Evolutionary conservation across 2,888 invertebrate species (phyloP).

Genomic region (Calliopum simillimum): DNA sequence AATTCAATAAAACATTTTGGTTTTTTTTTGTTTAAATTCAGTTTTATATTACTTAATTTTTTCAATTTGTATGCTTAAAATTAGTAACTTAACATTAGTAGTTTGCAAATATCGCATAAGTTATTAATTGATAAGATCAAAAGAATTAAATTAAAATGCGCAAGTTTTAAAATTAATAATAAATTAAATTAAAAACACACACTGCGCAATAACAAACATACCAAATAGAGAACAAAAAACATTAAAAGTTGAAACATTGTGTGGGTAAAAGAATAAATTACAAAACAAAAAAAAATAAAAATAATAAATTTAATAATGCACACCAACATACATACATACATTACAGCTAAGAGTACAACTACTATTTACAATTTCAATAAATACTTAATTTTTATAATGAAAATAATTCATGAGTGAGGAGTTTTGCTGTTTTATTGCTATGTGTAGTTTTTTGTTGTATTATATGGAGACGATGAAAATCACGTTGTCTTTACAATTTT

Average conservation of each 20-base stretch:
- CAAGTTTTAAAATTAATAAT: background rate
- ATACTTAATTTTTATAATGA: conserved; percentile 38
- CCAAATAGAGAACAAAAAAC: conserved; percentile 10
- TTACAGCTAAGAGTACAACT: conserved; percentile 6
- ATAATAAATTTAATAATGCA: conserved; percentile 18
- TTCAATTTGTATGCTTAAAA: conserved; percentile 1
- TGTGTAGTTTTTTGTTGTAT: conserved; percentile 29
- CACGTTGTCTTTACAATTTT: conserved; percentile 31
- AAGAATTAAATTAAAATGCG: conserved; percentile 37
- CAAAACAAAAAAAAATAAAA: conserved; percentile 20
- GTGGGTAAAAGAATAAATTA: conserved; percentile 21
- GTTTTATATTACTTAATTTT: conserved; percentile 8
- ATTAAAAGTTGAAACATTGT: conserved; percentile 15
- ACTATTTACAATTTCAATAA: conserved; percentile 37
- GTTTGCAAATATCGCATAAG: conserved; percentile 65
- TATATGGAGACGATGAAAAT: conserved; percentile 8
- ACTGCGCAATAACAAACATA: conserved; percentile 2
- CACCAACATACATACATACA: conserved; percentile 35
- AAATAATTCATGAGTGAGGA: conserved; percentile 14
- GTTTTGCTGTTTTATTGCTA: conserved; percentile 21
- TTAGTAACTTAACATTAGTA: conserved; percentile 22
- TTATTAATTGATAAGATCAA: conserved; percentile 58
- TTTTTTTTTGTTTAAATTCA: background rate
- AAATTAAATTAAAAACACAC: background rate
- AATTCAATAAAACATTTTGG: background rate